These are phyloP conservation scores for Drosophila takahashii DNA, from an alignment of 1,140 invertebrate species.

Conservation along the genomic window DNA sequence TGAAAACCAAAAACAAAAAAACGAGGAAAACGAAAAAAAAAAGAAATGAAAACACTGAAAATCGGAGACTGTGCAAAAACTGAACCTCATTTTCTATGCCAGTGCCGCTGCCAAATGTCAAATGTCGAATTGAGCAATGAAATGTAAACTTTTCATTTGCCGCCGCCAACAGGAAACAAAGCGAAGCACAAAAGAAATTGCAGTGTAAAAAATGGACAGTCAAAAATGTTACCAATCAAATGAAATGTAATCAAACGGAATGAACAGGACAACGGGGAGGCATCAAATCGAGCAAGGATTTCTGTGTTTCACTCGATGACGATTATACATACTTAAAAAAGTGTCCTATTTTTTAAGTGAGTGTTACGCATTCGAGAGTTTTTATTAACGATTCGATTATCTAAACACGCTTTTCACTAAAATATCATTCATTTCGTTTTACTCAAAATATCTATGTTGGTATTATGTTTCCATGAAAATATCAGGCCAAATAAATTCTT, in stretches of 20 bases:
- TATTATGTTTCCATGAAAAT: too few relatives aligned
- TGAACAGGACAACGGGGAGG: conserved; percentile 18
- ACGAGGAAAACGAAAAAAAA: neutral
- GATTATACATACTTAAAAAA: neutral
- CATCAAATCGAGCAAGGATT: conserved; percentile 10
- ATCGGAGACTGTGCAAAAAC: conserved; percentile 33
- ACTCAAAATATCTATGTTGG: too few relatives aligned
- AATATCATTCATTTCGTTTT: too few relatives aligned
- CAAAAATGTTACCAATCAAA: conserved; percentile 50
- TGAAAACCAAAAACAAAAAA: conserved; percentile 26
- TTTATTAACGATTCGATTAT: neutral
- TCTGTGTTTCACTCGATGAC: conserved; percentile 21
- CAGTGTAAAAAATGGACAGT: conserved; percentile 30
- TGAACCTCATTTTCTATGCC: conserved; percentile 77
- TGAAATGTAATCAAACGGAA: conserved; percentile 49
- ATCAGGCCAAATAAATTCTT: too few relatives aligned
- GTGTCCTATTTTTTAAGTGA: conserved; percentile 15
- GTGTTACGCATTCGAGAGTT: neutral
- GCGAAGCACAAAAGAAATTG: conserved; percentile 26
- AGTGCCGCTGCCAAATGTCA: conserved; percentile 76
- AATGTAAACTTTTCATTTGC: conserved; percentile 78
- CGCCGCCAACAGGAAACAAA: conserved; percentile 37
- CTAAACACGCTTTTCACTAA: too few relatives aligned
- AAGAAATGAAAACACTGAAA: conserved; percentile 20
- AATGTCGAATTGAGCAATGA: conserved; percentile 76